A percentile compares a stretch with the other conserved stretches of the same genome.
Conservation (phyloP, 2,888 invertebrate species). For the Arge pagana region DNA sequence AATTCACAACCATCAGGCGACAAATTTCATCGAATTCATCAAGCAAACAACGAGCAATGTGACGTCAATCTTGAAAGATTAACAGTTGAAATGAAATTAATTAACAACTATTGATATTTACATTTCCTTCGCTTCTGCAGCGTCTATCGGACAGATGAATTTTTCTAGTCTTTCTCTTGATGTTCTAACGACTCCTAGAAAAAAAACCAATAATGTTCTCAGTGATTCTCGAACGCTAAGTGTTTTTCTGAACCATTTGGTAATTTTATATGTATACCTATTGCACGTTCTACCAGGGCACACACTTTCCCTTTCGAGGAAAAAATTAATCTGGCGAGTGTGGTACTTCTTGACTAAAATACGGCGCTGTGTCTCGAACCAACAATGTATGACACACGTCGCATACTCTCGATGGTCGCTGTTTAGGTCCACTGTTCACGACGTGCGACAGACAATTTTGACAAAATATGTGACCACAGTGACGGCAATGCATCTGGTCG, state of each 20-base stretch:
- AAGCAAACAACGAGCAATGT: too few relatives aligned
- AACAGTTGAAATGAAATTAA: too few relatives aligned
- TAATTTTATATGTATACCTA: slow-evolving; percentile 28
- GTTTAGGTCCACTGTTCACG: slow-evolving; percentile 86
- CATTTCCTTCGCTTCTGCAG: slow-evolving; percentile 9
- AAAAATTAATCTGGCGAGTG: slow-evolving; percentile 56
- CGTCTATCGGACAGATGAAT: not conserved
- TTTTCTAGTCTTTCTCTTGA: not conserved
- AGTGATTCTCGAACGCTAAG: not conserved
- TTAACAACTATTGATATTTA: slow-evolving; percentile 19
- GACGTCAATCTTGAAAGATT: too few relatives aligned
- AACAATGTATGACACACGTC: slow-evolving; percentile 97
- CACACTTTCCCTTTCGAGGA: slow-evolving; percentile 12
- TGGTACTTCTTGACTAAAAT: slow-evolving; percentile 85
- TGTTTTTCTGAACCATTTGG: not conserved
- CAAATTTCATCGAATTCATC: too few relatives aligned
- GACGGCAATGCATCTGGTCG: slow-evolving; percentile 81
- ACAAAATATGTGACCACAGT: slow-evolving; percentile 97
- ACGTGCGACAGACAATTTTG: slow-evolving; percentile 77
- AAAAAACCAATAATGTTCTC: not conserved
- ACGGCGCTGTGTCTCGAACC: slow-evolving; percentile 86
- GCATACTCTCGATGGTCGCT: slow-evolving; percentile 88
- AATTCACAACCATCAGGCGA: too few relatives aligned
- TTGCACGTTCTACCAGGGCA: slow-evolving; percentile 42
- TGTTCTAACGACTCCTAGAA: slow-evolving; percentile 2